These are phyloP conservation scores for Dicentrarchus labrax DNA, from an alignment of 2,113 vertebrate species.

Conservation along the genomic window DNA sequence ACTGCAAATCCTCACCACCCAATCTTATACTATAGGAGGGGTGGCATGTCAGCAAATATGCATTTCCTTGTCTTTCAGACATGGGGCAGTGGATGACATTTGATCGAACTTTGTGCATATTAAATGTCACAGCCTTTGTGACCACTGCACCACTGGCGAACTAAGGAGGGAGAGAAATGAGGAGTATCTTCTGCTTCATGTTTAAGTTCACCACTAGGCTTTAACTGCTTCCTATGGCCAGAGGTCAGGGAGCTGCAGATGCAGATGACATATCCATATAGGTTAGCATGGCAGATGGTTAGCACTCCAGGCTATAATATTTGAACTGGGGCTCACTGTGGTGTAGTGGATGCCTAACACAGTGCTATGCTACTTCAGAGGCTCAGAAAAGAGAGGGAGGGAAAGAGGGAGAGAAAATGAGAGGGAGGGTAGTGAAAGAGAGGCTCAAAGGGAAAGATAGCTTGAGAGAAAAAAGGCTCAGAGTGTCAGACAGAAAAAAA, in stretches of 20 bases:
- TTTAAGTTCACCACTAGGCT: conserved; percentile 21
- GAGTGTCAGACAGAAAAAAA: conserved; percentile 62
- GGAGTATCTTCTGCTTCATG: conserved; percentile 4
- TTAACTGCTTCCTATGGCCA: conserved; percentile 26
- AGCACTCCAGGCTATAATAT: conserved; percentile 48
- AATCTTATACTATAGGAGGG: conserved; percentile 5
- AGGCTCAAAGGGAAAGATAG: conserved; percentile 71
- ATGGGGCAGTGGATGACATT: conserved; percentile 46
- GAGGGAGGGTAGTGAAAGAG: conserved; percentile 57
- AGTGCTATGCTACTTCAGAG: conserved; percentile 58
- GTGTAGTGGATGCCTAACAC: conserved; percentile 48
- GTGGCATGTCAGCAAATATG: conserved; percentile 15
- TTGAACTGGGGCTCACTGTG: conserved; percentile 47
- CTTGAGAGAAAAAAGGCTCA: conserved; percentile 67
- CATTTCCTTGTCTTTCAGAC: conserved; percentile 33
- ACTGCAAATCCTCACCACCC: conserved; percentile 20
- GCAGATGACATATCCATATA: conserved; percentile 54
- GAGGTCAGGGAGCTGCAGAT: conserved; percentile 59
- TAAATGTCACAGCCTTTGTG: conserved; percentile 60
- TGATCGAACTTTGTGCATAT: conserved; percentile 63
- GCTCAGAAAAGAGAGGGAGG: conserved; percentile 66
- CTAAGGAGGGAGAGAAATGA: neutral
- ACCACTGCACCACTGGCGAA: conserved; percentile 32
- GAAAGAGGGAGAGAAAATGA: conserved; percentile 54
- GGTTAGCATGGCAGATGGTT: conserved; percentile 49